Conservation (phyloP, 1,140 invertebrate species). For the Drosophila novamexicana region DNA sequence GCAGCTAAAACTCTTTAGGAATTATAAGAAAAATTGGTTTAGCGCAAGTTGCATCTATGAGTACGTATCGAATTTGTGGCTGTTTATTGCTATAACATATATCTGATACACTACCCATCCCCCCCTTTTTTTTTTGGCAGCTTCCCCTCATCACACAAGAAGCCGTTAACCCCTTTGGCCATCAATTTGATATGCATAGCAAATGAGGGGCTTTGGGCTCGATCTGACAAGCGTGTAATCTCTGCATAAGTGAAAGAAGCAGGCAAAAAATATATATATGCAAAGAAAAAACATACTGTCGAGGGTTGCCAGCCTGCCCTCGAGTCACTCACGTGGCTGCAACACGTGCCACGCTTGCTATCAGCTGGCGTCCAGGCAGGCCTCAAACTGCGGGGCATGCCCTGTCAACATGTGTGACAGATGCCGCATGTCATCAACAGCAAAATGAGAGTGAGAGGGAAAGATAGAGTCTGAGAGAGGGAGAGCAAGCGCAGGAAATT, state of each 20-base stretch:
- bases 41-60: neutral
- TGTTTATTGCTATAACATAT: neutral
- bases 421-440: conserved; percentile 66
- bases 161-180: conserved; percentile 17
- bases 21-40: neutral
- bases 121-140: too few relatives aligned
- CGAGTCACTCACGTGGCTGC: conserved; percentile 60
- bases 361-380: conserved; percentile 37
- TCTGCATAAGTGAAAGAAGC: conserved; percentile 59
- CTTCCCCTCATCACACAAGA: neutral
- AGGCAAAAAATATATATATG: conserved; percentile 31
- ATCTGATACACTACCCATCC: neutral
- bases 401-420: conserved; percentile 56
- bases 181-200: conserved; percentile 38
- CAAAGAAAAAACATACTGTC: neutral
- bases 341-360: conserved; percentile 69
- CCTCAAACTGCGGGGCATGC: conserved; percentile 39
- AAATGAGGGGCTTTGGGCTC: conserved; percentile 43
- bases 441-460: conserved; percentile 14
- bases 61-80: neutral
- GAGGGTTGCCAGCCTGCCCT: conserved; percentile 20
- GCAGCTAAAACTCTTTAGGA: too few relatives aligned
- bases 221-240: conserved; percentile 75
- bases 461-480: neutral
- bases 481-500: conserved; percentile 22